phyloP scores from a whole-genome alignment of 2,888 invertebrate genomes.

The Crematogaster levior region DNA sequence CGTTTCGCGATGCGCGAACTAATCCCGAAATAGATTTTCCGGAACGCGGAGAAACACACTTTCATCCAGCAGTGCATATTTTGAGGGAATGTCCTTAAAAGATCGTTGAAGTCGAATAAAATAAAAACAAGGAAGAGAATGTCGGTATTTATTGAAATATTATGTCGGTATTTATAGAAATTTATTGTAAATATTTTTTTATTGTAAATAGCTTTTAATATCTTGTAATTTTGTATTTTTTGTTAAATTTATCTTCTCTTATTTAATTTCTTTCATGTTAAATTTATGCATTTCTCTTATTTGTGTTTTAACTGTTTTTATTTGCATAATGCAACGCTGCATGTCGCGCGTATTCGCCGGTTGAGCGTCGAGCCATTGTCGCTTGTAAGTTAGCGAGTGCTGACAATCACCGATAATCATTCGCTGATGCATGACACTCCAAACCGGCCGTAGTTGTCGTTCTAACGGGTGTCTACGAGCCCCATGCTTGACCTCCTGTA shows the following conservation, averaged over 20 bases:
- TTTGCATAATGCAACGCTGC: constrained; percentile 67
- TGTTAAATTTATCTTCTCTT: too few species aligned
- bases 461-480: constrained; percentile 32
- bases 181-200: too few species aligned
- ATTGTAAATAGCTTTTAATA: too few species aligned
- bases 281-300: neutral
- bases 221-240: too few species aligned
- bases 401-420: constrained; percentile 54
- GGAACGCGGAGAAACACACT: constrained; percentile 63
- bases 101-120: neutral
- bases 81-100: neutral
- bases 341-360: constrained; percentile 50
- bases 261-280: neutral
- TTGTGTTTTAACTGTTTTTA: neutral
- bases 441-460: neutral
- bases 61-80: neutral
- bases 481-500: constrained; percentile 40
- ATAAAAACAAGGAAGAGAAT: neutral
- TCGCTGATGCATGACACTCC: constrained; percentile 38
- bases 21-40: constrained; percentile 68
- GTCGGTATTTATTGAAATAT: too few species aligned
- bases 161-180: too few species aligned
- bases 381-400: constrained; percentile 45
- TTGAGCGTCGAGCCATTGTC: constrained; percentile 52
- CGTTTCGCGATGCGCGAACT: constrained; percentile 59